Base-by-base conservation (phyloP, 2,888 invertebrate species). In the Phaonia tiefii region DNA sequence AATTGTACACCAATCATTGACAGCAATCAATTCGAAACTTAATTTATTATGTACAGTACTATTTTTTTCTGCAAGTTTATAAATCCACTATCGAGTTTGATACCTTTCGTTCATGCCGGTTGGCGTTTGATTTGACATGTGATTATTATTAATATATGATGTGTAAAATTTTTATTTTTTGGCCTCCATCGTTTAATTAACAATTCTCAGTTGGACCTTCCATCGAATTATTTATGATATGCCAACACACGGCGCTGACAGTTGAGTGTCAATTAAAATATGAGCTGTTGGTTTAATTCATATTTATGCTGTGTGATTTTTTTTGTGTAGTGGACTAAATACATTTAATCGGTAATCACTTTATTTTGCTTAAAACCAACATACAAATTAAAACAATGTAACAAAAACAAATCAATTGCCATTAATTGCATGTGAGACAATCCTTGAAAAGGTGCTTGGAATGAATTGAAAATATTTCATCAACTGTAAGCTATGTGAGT, bases 221-320 rank as follows among this genome's bases (percentile, higher is more conserved):
- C 37, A 37, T 60, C 60, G 39, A 37, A 60, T 60, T 17, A 60
- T 60, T 60, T 60, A 37, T 54, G 8, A 54, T 54, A 20, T 54
- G 54, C 25, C 54, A 54, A 15, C 31, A n/a, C 3, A n/a, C 15
- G 15, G 7, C 17, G 39, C 11, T 60, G 60, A 37, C 60, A 60
- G 60, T 17, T 22, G 25, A 5, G 54, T 54, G 54, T 54, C 54
- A 54, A 54, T 13, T 25, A 3, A 46, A 46, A 46, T 13, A n/a
- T 20, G 46, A 20, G 10, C 5, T 54, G 25, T 54, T 54, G 54
- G 54, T 54, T 54, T 54, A 54, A 2, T 54, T 20, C 7, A 8
- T 49, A 49, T 49, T 49, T 49, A 49, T 49, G 54, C 25, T 54
- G 22, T 20, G 54, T 13, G 54, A 22, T 54, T 54, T 54, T 22